Conservation (phyloP, 2,888 invertebrate genomes). For the Zaprionus lineosus region DNA sequence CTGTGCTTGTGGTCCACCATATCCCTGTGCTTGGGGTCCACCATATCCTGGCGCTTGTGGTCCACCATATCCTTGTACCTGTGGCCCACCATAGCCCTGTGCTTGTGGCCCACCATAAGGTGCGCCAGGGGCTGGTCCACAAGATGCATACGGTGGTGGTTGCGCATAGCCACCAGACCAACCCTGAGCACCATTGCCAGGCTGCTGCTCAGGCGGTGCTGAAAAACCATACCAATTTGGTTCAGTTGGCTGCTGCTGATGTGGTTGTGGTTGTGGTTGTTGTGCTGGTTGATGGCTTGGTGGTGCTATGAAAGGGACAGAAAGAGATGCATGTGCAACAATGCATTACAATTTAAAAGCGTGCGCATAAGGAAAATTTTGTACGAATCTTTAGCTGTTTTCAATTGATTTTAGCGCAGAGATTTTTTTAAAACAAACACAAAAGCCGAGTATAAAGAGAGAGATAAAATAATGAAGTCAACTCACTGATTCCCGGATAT, state of each 20-base stretch:
- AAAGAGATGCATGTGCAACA: slow-evolving; percentile 46
- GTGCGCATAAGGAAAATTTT: slow-evolving; percentile 11
- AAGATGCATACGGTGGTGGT: slow-evolving; percentile 67
- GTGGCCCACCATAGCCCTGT: slow-evolving; percentile 37
- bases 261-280: slow-evolving; percentile 43
- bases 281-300: slow-evolving; percentile 41
- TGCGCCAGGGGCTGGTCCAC: slow-evolving; percentile 51
- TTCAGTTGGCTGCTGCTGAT: slow-evolving; percentile 53
- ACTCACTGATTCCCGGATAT: slow-evolving; percentile 92
- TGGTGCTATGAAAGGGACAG: slow-evolving; percentile 58
- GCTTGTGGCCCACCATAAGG: slow-evolving; percentile 55
- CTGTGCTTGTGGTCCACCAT: slow-evolving; percentile 46
- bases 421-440: slow-evolving; percentile 53
- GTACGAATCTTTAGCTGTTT: slow-evolving; percentile 29
- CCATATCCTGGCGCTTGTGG: too few relatives aligned
- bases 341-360: slow-evolving; percentile 41
- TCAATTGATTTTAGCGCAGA: slow-evolving; percentile 9
- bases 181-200: slow-evolving; percentile 58
- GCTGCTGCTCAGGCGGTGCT: slow-evolving; percentile 70
- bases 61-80: too few relatives aligned
- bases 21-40: slow-evolving; percentile 51
- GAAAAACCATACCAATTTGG: slow-evolving; percentile 80
- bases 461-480: neutral
- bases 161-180: slow-evolving; percentile 70
- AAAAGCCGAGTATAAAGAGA: slow-evolving; percentile 77